phyloP scores from a whole-genome alignment of 2,888 invertebrate species.

The Podabrus alpinus region DNA sequence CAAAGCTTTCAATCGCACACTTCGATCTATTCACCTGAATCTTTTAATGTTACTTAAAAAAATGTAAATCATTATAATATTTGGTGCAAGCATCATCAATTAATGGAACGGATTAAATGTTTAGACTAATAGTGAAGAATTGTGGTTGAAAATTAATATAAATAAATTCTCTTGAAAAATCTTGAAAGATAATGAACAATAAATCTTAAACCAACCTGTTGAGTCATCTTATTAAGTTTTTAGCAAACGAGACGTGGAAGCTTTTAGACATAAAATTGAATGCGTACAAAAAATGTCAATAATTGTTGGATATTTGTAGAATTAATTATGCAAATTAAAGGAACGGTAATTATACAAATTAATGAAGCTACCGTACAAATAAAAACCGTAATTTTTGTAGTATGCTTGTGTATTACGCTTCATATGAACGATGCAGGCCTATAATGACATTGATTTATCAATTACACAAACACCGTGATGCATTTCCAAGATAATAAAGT shows the following conservation, averaged over 20 bases:
- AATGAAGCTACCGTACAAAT: not conserved
- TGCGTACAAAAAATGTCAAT: not conserved
- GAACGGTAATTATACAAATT: not conserved
- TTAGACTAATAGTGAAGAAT: not conserved
- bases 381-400: not conserved
- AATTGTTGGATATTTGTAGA: not conserved
- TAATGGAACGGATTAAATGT: not conserved
- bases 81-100: not conserved
- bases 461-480: not conserved
- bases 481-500: not conserved
- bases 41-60: constrained; percentile 29
- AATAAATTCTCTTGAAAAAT: not conserved
- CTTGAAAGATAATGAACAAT: not conserved
- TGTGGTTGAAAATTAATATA: too few species aligned
- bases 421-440: not conserved
- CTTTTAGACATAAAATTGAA: not conserved
- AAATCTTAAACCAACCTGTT: not conserved
- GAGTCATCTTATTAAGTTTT: not conserved
- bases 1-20: constrained; percentile 21
- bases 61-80: not conserved
- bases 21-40: constrained; percentile 21
- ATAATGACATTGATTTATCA: not conserved
- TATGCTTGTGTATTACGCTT: not conserved
- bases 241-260: not conserved
- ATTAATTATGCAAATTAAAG: not conserved